Evolutionary conservation across 2,888 invertebrate species (phyloP), one percentile per base, ranked within the genome.

Genomic region (Phasia obesa): DNA sequence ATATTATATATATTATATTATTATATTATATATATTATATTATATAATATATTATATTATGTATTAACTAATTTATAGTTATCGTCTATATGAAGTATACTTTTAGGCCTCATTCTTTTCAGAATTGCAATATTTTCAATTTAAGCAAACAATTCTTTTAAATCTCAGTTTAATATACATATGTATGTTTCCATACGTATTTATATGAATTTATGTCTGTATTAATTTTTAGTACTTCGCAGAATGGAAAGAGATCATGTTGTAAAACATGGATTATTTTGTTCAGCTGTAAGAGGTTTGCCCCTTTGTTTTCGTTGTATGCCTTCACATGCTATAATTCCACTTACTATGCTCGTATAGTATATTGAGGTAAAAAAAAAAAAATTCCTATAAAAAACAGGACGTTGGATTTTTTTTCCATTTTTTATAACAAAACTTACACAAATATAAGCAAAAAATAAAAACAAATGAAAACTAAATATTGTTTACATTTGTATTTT

Each of bases 401-500:
- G 47, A 69, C 60, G 38, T 60, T 31, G 27, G 13, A 27, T 42
- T 31, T 59, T 38, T 9, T 25, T 71, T 64, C 11, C 11, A 38
- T 23, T 31, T 11, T 53, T 19, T 57, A 17, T 23, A 7, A 38
- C 53, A 62, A 69, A 19, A 31, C 35, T 31, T 35, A 35, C 35
- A 11, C 35, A 35, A 35, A 35, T 35, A 11, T 35, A 35, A 35
- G 35, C 35, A 35, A 35, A 35, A 1, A 9, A 9, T 31, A 9
- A 9, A 31, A 31, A n/a, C 27, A 4, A 11, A 35, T 11, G 35
- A 35, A 35, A 35, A 35, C n/a, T n/a, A n/a, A 35, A 11, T 35
- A 1, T 70, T 74, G 74, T 69, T 79, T 69, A 74, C 64, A 38
- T 74, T 80, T 70, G 59, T 25, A n/a, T 69, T 53, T 49, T 31